phyloP scores from a whole-genome alignment of 2,113 vertebrate genomes.

The Manacus vitellinus region DNA sequence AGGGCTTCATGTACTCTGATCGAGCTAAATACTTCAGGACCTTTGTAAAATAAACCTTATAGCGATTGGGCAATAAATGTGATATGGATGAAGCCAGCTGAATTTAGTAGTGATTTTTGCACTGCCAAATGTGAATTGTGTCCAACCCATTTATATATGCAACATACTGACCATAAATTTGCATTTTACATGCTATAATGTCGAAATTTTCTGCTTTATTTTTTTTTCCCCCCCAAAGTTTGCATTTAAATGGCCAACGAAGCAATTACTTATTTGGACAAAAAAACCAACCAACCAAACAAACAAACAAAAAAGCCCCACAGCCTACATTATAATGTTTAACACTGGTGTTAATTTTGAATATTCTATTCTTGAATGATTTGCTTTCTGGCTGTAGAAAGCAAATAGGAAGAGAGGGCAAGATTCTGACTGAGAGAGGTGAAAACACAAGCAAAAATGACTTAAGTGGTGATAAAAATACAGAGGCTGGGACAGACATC shows the following conservation, averaged over 20 bases:
- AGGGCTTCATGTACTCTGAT: background rate
- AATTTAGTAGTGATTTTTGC: background rate
- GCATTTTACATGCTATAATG: background rate
- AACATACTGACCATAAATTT: background rate
- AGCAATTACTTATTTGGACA: background rate
- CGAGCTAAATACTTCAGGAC: background rate
- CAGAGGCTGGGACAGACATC: background rate
- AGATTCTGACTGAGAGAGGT: background rate
- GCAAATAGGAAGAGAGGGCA: background rate
- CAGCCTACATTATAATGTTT: background rate
- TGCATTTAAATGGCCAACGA: background rate
- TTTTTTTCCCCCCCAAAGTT: background rate
- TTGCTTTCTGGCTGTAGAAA: background rate
- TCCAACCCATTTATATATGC: background rate
- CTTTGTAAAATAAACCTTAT: background rate
- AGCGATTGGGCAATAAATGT: background rate
- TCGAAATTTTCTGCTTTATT: background rate
- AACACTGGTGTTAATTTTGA: background rate
- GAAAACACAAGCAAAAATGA: background rate
- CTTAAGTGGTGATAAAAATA: constrained; percentile 45
- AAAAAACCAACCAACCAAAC: background rate
- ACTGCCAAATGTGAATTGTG: background rate
- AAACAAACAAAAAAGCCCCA: background rate
- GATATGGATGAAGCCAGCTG: background rate
- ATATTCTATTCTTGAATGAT: background rate